Evolutionary conservation across 1,140 invertebrate species (phyloP), one percentile per base, ranked within the genome.

Genomic region (Drosophila arizonae): DNA sequence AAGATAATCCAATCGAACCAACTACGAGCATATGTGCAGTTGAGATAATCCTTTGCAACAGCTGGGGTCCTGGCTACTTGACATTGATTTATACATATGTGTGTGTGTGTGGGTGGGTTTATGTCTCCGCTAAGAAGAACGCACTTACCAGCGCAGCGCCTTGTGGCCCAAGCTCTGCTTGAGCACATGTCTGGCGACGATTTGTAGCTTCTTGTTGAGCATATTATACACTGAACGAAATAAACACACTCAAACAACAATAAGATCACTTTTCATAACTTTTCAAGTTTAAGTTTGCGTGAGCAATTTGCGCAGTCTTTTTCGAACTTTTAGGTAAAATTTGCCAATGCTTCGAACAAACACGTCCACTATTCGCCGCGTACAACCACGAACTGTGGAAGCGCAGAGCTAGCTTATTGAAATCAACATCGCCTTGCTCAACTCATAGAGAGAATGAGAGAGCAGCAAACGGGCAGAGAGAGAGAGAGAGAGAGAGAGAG

Each of bases 181-280:
- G 0, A 87, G 57, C 17, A 77, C n/a, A 45, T 68, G 41, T 6
- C 41, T 65, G n/a, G 82, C 65, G 11, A 86, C 3, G 28, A 46
- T 73, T 45, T 87, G 61, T 41, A 86, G 36, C 36, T 76, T 79
- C 24, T 75, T 67, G 51, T 76, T 82, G 9, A 86, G 69, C 72
- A 73, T 82, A 6, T 33, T 72, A 17, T 11, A 17, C 39, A 79
- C 55, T 21, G 24, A n/a, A 5, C n/a, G 4, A 57, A 45, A 45
- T 0, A 13, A 15, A 10, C 26, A 76, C 55, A 79, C 55, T 33
- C 43, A 48, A 8, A 9, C 1, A 39, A 36, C 21, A 21, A 11
- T 4, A 17, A 24, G 17, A 17, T 26, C 17, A 39, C 30, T 62
- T 50, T 50, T 33, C 57, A 60, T 60, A 28, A 60, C 57, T 60